Evolutionary conservation across 2,113 vertebrate genomes (phyloP).

Genomic region (Corythornis vintsioides): DNA sequence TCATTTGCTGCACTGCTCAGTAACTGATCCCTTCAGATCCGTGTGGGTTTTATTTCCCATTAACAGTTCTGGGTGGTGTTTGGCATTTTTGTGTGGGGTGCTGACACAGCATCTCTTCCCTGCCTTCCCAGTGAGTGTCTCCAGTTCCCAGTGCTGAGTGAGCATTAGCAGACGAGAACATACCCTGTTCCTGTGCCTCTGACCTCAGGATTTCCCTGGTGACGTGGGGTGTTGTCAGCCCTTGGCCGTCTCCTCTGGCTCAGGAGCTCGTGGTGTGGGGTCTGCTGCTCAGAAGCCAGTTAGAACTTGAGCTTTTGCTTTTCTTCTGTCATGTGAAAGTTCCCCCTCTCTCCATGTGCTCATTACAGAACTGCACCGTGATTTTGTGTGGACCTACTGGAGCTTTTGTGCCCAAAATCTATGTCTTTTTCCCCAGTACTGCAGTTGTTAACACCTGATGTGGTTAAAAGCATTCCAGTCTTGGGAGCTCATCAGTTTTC

Average conservation of each 20-base stretch:
- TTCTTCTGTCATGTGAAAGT: neutral
- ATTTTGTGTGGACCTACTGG: neutral
- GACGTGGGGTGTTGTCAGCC: neutral
- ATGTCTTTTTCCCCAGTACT: neutral
- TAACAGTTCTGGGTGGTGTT: neutral
- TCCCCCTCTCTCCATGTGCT: neutral
- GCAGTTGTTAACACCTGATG: neutral
- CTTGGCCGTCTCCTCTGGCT: neutral
- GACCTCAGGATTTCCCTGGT: neutral
- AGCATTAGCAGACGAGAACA: neutral
- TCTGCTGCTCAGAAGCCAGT: neutral
- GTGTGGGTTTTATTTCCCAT: neutral
- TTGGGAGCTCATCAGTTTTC: neutral
- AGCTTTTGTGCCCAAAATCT: neutral
- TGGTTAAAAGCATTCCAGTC: neutral
- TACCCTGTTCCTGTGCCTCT: rapidly evolving
- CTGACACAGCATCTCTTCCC: neutral
- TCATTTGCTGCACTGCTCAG: neutral
- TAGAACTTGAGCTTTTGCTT: neutral
- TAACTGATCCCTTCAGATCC: neutral
- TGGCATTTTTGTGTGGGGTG: neutral
- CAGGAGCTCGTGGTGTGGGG: neutral
- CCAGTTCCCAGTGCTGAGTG: rapidly evolving
- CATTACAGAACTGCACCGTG: rapidly evolving
- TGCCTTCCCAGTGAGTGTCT: rapidly evolving